Evolutionary conservation across 1,140 invertebrate species (phyloP), one percentile per base, ranked within the genome.

Genomic region (Hesperophylax magnus): DNA sequence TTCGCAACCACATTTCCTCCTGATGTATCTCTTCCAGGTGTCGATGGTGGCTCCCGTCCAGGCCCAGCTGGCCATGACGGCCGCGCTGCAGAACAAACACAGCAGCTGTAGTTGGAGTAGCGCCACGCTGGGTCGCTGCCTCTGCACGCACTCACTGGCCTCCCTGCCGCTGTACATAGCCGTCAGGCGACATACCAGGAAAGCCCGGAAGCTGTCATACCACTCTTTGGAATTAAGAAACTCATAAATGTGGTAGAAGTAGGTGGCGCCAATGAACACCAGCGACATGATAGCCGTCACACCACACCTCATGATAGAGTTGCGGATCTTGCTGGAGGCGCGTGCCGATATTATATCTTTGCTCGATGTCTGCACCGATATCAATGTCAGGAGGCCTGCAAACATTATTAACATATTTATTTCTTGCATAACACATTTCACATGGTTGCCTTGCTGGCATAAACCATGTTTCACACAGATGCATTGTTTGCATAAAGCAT

Each of bases 21-120:
- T 92, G 34, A 97, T 90, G 87, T 96, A 97, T 82, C 96, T 90
- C 74, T 93, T 92, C 97, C 97, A 98, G 0, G 94, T 93, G 80
- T 95, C 92, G 2, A 96, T 86, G 0, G 96, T 96, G 22, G 95
- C 94, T 53, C 92, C 91, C 34, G 96, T 98, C 96, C 96, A 98
- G 24, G 96, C 95, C 96, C 96, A 98, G 3, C 95, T 96, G 5
- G 96, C 96, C 94, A 98, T 97, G n/a, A 96, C 90, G 78, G 97
- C 92, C 34, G 96, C 96, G 63, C 94, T 92, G 76, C 93, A 94
- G 89, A 98, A 98, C 39, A 96, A 92, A 61, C 95, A 92, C 63
- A 98, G 86, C 80, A 98, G 88, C 86, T 97, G 95, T 58, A 97
- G 86, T 86, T 97, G 94, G 77, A 97, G 87, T 84, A 96, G 93